phyloP scores from a whole-genome alignment of 2,797 vertebrate species.

The Knipowitschia caucasica region DNA sequence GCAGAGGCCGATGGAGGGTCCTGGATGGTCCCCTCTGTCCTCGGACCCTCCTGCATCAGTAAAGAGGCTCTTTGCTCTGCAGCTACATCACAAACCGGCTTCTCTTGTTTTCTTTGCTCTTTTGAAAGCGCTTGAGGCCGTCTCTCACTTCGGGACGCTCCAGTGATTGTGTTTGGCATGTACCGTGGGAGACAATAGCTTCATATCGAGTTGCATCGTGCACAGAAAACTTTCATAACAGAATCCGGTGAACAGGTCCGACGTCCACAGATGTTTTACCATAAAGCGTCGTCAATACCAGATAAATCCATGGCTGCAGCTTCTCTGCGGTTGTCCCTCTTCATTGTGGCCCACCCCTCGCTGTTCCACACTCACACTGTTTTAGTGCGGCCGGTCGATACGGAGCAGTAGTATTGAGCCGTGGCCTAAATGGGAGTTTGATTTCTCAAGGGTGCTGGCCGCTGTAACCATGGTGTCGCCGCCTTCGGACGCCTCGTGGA shows the following conservation, averaged over 20 bases:
- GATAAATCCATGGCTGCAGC: conserved; percentile 41
- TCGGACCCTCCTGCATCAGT: no score
- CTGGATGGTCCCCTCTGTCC: no score
- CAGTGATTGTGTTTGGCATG: conserved; percentile 9
- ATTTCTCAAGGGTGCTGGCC: conserved; percentile 60
- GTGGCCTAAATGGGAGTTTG: conserved; percentile 66
- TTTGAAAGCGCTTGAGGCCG: conserved; percentile 4
- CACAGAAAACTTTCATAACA: conserved; percentile 39
- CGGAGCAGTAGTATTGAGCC: conserved; percentile 56
- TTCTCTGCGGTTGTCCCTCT: conserved; percentile 19
- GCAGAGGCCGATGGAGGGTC: no score
- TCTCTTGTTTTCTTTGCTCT: conserved; percentile 18
- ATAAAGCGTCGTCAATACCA: conserved; percentile 38
- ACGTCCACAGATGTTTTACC: conserved; percentile 35
- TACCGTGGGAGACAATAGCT: neutral
- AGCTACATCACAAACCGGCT: no score
- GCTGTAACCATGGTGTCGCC: conserved; percentile 43
- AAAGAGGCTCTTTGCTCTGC: no score
- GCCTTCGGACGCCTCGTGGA: conserved; percentile 46
- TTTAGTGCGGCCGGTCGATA: conserved; percentile 42
- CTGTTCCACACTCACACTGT: conserved; percentile 24
- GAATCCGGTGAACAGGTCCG: conserved; percentile 39
- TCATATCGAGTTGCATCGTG: conserved; percentile 28
- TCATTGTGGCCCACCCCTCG: conserved; percentile 25
- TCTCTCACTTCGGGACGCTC: conserved; percentile 1